Evolutionary conservation across 1,140 invertebrate genomes (phyloP).

Genomic region (Heliconius hermathena): DNA sequence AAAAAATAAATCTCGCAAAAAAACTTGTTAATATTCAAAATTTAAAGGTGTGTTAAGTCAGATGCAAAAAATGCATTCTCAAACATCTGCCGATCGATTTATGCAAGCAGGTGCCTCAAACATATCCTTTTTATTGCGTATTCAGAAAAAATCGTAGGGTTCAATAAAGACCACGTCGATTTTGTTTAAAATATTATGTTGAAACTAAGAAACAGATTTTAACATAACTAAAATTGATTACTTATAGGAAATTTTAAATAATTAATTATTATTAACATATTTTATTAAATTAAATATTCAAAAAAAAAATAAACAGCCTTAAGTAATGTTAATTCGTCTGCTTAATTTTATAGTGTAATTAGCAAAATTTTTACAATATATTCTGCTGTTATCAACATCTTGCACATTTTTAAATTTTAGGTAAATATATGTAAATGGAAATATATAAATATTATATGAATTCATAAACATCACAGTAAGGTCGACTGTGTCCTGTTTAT

Average conservation of each 20-base stretch:
- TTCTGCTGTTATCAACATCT: no score
- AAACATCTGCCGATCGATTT: slow-evolving; percentile 43
- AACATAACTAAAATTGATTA: not conserved
- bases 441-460: not conserved
- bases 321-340: no score
- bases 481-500: no score
- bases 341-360: no score
- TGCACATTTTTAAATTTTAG: not conserved
- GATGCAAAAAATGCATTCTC: slow-evolving; percentile 35
- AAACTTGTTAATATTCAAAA: slow-evolving; percentile 30
- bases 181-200: not conserved
- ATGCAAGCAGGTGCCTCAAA: slow-evolving; percentile 43
- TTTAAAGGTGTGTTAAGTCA: slow-evolving; percentile 40
- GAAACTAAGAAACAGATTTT: not conserved
- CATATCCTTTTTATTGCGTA: slow-evolving; percentile 31
- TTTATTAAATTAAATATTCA: no score
- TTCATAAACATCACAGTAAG: no score
- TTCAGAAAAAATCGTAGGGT: slow-evolving; percentile 23
- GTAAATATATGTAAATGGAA: not conserved
- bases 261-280: no score
- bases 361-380: no score
- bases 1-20: slow-evolving; percentile 16
- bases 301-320: no score
- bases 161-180: not conserved
- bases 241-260: no score